Base-by-base conservation (phyloP, 2,113 vertebrate genomes). In the Bubo scandiacus region DNA sequence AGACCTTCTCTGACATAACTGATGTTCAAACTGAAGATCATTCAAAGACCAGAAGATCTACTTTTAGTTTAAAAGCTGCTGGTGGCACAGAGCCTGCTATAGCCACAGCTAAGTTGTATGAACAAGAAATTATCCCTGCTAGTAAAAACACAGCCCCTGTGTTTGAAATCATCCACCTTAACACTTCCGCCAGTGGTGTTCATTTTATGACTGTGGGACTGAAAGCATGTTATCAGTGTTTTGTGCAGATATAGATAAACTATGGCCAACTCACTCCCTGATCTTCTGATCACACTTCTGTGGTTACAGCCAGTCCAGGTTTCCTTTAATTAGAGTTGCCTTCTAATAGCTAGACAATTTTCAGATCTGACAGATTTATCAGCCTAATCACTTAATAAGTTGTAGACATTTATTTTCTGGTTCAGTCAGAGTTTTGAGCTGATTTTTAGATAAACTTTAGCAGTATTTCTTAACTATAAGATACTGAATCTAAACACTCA, bases 231-330 rank as follows among this genome's bases (percentile, higher is more conserved):
- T 78, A 23, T 8, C 3, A 14, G 16, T 15, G 7, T 55, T 83
- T 63, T 83, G 52, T 58, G 22, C 21, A n/a, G 1, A 1, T 36
- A 47, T 1, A 2, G 1, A 0, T 16, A 59, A 83, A 40, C 6
- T 7, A 30, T 9, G 32, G 84, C 6, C 32, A 54, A 1, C 38
- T 71, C 55, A 27, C 26, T 70, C 42, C 29, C 40, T 51, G 30
- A 29, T 52, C 40, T 47, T 93, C 30, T 36, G 23, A 75, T 58
- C 51, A 23, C 19, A n/a, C 21, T 5, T 0, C 51, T 57, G 57
- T 43, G 21, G 3, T 52, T 67, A 54, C 36, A 78, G n/a, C 36
- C 26, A 52, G 57, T 12, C 29, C 45, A 52, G 15, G 5, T 43
- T 72, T 63, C 38, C 42, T 59, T 81, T 81, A 45, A 54, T 55